phyloP scores from a whole-genome alignment of 1,140 invertebrate species.

The Drosophila punjabiensis region DNA sequence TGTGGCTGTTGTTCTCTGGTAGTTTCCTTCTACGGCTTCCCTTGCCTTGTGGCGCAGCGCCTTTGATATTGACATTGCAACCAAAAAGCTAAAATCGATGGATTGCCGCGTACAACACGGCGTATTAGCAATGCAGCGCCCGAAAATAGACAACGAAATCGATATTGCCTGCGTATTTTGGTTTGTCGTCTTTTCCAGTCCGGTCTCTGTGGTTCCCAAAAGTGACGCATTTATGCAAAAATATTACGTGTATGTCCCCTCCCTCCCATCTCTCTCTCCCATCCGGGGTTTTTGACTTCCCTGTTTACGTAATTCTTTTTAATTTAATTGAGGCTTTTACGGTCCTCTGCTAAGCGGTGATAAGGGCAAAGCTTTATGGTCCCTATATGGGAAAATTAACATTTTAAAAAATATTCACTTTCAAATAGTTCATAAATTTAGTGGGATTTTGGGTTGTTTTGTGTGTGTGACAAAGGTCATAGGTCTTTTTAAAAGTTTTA shows the following conservation, averaged over 20 bases:
- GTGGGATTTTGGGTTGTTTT: not conserved
- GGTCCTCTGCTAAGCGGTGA: conserved; percentile 22
- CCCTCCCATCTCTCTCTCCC: too few relatives aligned
- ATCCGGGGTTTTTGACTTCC: not conserved
- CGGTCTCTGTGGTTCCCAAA: conserved; percentile 3
- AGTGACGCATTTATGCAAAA: conserved; percentile 56
- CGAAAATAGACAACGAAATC: conserved; percentile 26
- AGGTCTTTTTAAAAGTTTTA: not conserved
- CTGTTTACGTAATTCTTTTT: conserved; percentile 47
- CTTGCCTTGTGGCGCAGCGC: conserved; percentile 24
- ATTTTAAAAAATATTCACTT: not conserved
- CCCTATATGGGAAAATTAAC: not conserved
- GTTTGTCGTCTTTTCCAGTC: conserved; percentile 22
- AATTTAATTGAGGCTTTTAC: conserved; percentile 63
- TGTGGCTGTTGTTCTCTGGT: conserved; percentile 19
- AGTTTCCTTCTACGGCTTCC: conserved; percentile 59
- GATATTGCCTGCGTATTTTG: conserved; percentile 28
- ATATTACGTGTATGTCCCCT: conserved; percentile 42
- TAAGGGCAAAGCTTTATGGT: conserved; percentile 16
- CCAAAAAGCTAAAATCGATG: conserved; percentile 59
- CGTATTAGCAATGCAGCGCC: conserved; percentile 70
- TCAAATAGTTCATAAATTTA: not conserved
- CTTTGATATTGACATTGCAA: conserved; percentile 81
- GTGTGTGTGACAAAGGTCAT: not conserved
- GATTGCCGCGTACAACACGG: conserved; percentile 41